Evolutionary conservation across 1,140 invertebrate species (phyloP), one percentile per base, ranked within the genome.

Genomic region (Drosophila takahashii): DNA sequence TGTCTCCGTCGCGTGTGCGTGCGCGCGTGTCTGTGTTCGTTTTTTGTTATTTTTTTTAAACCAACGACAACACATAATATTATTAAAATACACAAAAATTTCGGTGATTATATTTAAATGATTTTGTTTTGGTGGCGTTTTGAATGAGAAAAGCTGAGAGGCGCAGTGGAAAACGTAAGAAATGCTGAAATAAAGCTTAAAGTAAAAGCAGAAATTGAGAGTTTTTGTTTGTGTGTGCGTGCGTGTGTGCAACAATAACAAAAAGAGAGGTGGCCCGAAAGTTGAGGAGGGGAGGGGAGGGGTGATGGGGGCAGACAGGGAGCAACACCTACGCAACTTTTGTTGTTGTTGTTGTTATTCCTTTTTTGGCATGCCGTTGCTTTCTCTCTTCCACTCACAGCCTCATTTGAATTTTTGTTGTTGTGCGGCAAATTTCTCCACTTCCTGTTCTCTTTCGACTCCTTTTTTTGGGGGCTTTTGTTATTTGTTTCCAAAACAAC

Each of bases 171-270:
- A 58, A 48, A 77, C 50, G 42, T 61, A 70, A 74, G 77, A 77
- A 80, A 79, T 79, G 66, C 54, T 47, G 59, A 66, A 81, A 58
- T 66, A 70, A 86, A 80, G 83, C 83, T 69, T 80, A 75, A 75
- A 81, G 79, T 83, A 86, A 86, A 86, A 86, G 74, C 83, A 79
- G 83, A 86, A 86, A 86, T 65, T 86, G 83, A 86, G 83, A 86
- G 83, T 86, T 86, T 79, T 78, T 86, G 72, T 65, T 73, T 47
- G 15, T 16, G n/a, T 10, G 15, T 41, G 13, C 13, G 15, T 60
- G 65, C 67, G 53, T 36, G 44, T 56, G 76, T 48, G 41, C 48
- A 54, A 69, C 45, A 60, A 61, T 48, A 67, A 64, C 45, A 67
- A 32, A 41, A 50, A 44, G 15, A 29, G 10, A 44, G 13, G 36